Evolutionary conservation across 2,888 invertebrate species (phyloP), one percentile per base, ranked within the genome.

Genomic region (Drosophila koepferae): DNA sequence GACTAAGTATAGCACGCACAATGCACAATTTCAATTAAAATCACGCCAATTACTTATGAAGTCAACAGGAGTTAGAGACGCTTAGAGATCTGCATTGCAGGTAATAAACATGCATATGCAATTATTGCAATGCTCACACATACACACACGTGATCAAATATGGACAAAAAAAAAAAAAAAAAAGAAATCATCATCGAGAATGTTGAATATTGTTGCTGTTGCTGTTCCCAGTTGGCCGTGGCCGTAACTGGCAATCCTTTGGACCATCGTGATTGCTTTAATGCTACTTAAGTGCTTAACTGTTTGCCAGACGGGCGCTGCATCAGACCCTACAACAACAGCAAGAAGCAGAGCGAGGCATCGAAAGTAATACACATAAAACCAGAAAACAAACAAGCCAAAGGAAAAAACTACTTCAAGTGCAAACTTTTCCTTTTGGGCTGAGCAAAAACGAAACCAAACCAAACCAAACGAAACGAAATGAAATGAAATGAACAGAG

Each of bases 261-360:
- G 74, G 82, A 83, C 79, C 81, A 83, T 78, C 72, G 81, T 81
- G 70, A 77, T 83, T 86, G 81, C 81, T 81, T 83, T 86, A 86
- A 83, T 83, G 86, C 83, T 73, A 77, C 86, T 83, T 74, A 81
- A 83, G 81, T 74, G 83, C 80, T 81, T 83, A 83, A 86, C 81
- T 76, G 70, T 73, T 80, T 78, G 82, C 71, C 61, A 67, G 77
- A 74, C 72, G 48, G 74, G 67, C 68, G 71, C 64, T 66, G 56
- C 66, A 67, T 20, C 66, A 49, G 18, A 18, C 23, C 34, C 53
- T 71, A 41, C 75, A 67, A 44, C 51, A 74, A 51, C 63, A 60
- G 41, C 74, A 65, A 44, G 31, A 58, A 69, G n/a, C 14, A 34
- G 36, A 38, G 49, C 44, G 63, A 44, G 44, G 70, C 60, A 74